Evolutionary conservation across 1,140 invertebrate genomes (phyloP).

Genomic region (Trichomalopsis sarcophagae): DNA sequence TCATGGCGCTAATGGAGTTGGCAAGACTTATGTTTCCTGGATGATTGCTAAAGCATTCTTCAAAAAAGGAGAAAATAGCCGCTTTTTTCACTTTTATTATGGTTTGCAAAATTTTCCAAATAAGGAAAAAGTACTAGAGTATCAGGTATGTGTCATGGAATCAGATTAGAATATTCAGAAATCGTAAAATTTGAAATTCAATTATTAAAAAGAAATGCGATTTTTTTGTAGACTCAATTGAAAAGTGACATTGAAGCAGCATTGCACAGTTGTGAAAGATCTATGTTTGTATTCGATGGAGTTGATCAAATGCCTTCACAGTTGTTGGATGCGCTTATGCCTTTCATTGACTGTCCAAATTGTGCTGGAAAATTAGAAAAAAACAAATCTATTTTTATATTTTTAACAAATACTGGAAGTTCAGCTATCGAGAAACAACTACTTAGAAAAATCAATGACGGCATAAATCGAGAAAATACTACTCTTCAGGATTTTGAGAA

Average conservation of each 20-base stretch:
- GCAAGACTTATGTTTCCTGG: slow-evolving; percentile 89
- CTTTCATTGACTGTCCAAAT: slow-evolving; percentile 86
- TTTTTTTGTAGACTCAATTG: slow-evolving; percentile 75
- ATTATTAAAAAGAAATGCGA: slow-evolving; percentile 14
- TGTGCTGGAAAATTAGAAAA: slow-evolving; percentile 64
- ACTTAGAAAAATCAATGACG: slow-evolving; percentile 79
- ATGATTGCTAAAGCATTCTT: slow-evolving; percentile 88
- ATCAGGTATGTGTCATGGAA: slow-evolving; percentile 72
- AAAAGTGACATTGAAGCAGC: slow-evolving; percentile 77
- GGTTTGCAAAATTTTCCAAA: slow-evolving; percentile 87
- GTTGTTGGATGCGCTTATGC: slow-evolving; percentile 90
- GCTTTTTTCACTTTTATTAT: slow-evolving; percentile 88
- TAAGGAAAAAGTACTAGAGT: slow-evolving; percentile 67
- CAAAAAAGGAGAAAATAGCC: slow-evolving; percentile 82
- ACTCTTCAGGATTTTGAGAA: slow-evolving; percentile 85
- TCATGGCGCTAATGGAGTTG: slow-evolving; percentile 89
- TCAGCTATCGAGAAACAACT: slow-evolving; percentile 80
- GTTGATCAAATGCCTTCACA: slow-evolving; percentile 93
- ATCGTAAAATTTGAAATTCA: not conserved
- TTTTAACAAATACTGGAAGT: slow-evolving; percentile 92
- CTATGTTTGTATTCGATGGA: slow-evolving; percentile 97
- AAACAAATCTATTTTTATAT: slow-evolving; percentile 89
- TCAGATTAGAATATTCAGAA: not conserved
- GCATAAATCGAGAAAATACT: slow-evolving; percentile 80
- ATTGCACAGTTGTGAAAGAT: slow-evolving; percentile 82